Evolutionary conservation across 2,888 invertebrate genomes (phyloP), one percentile per base, ranked within the genome.

Genomic region (Maniola hyperantus): DNA sequence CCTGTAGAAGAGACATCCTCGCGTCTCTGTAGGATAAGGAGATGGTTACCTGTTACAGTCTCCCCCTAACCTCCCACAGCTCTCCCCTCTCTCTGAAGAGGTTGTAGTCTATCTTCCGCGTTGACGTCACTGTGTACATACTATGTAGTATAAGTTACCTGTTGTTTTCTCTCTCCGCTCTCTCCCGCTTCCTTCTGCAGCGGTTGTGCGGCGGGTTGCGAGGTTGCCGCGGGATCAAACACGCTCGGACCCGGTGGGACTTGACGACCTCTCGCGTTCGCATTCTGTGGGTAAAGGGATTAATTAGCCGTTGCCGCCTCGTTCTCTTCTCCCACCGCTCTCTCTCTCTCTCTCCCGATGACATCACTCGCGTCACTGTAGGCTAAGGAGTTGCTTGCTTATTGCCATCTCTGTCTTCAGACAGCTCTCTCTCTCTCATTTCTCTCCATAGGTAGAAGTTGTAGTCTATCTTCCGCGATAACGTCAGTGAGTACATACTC

Each of bases 371-470:
- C 46, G 6, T 46, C 7, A 6, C 48, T 18, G 18, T 48, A 0
- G 48, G 18, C 18, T 18, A 48, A 18, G 8, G 18, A 8, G 5
- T 6, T 26, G 0, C 13, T 44, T 44, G n/a, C 62, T 42, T 69
- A 68, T 50, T 34, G 53, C 33, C 34, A n/a, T 53, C 53, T 53
- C 53, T n/a, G 65, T 64, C 73, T 46, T n/a, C 65, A n/a, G n/a
- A 46, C 68, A 61, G 64, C 11, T n/a, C n/a, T n/a, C n/a, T n/a
- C n/a, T 77, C n/a, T n/a, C n/a, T n/a, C n/a, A n/a, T n/a, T n/a
- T n/a, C n/a, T n/a, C n/a, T n/a, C n/a, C n/a, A n/a, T n/a, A n/a
- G n/a, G 73, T 11, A 72, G 67, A 57, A 75, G 26, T 26, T 4
- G 26, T 4, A 26, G 26, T 26, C 26, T 26, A 26, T 26, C 26